Conservation (phyloP, 2,797 vertebrate genomes). For the Macropus fuliginosus region DNA sequence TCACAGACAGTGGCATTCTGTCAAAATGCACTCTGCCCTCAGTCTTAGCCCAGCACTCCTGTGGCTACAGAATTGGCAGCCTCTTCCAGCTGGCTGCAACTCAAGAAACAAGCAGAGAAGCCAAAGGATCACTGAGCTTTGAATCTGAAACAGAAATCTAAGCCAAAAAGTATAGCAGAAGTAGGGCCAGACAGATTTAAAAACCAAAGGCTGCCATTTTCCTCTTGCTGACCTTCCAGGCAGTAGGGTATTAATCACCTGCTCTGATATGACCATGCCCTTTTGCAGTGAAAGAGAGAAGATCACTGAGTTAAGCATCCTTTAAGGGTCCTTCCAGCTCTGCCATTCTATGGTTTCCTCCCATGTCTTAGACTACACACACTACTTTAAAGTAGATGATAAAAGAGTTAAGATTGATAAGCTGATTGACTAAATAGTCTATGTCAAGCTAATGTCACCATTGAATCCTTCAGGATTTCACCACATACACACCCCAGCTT, state of each 20-base stretch:
- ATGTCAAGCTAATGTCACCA: background rate
- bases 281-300: background rate
- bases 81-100: conserved; percentile 25
- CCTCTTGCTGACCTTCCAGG: background rate
- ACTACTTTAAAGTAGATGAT: background rate
- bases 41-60: background rate
- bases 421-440: background rate
- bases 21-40: background rate
- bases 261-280: background rate
- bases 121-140: conserved; percentile 58
- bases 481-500: background rate
- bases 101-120: conserved; percentile 54
- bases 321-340: background rate
- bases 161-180: conserved; percentile 5
- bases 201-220: background rate
- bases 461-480: conserved; percentile 36
- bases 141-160: conserved; percentile 33
- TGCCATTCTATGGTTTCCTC: background rate
- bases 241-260: background rate
- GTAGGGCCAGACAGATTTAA: conserved; percentile 37
- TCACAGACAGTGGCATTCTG: background rate
- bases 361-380: conserved; percentile 13
- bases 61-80: background rate
- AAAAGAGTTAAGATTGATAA: background rate
- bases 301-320: background rate